Conservation (phyloP, 2,888 invertebrate genomes). For the Drosophila heteroneura region DNA sequence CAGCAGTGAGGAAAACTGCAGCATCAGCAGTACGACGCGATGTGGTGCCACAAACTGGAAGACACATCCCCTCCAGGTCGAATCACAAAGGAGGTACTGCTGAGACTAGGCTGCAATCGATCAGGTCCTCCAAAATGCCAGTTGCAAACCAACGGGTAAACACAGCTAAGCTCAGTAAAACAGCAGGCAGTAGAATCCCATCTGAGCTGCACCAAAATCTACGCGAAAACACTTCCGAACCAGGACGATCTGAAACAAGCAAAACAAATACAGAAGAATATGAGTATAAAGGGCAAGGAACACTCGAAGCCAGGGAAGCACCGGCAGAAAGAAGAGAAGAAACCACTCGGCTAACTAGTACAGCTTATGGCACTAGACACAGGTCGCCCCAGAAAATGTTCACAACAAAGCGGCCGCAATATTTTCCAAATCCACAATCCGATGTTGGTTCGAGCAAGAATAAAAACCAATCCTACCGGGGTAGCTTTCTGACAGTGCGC, state of each 20-base stretch:
- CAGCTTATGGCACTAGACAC: not conserved
- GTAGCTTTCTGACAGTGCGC: slow-evolving; percentile 47
- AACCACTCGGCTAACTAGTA: not conserved
- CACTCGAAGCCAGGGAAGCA: not conserved
- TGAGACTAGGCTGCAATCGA: not conserved
- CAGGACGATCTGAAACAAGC: not conserved
- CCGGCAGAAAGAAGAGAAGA: not conserved
- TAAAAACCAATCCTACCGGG: slow-evolving; percentile 32
- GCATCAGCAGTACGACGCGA: not conserved
- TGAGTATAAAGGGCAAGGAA: not conserved
- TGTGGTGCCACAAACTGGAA: not conserved
- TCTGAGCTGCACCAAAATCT: not conserved
- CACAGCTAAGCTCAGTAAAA: not conserved
- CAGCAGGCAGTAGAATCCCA: not conserved
- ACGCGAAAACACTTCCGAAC: not conserved
- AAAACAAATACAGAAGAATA: not conserved
- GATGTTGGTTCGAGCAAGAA: not conserved
- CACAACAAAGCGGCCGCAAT: not conserved
- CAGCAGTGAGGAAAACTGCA: not conserved
- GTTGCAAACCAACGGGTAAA: not conserved
- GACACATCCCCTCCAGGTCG: not conserved
- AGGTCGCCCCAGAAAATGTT: not conserved
- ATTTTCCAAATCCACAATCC: not conserved
- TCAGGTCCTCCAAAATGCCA: not conserved
- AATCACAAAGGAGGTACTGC: not conserved